Conservation (phyloP, 2,113 vertebrate species). For the Phyllostomus discolor region DNA sequence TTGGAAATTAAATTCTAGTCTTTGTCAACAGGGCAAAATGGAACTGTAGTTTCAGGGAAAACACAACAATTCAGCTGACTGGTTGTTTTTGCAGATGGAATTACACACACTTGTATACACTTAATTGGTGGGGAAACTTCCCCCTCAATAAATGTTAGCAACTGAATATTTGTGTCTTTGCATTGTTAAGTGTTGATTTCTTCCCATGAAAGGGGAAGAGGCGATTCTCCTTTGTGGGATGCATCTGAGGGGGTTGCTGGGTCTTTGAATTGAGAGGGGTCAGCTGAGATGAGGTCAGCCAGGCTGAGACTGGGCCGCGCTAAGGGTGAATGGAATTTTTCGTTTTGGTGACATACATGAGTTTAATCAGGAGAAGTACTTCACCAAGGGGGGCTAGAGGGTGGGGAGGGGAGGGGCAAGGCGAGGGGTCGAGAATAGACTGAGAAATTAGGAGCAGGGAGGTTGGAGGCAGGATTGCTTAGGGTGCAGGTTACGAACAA, state of each 20-base stretch:
- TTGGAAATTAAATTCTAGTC: constrained; percentile 6
- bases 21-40: constrained; percentile 31
- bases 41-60: not conserved
- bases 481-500: not conserved
- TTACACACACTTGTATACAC: not conserved
- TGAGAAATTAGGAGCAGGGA: not conserved
- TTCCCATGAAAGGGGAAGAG: not conserved
- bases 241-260: not conserved
- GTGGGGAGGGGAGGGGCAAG: not conserved
- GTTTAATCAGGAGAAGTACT: not conserved
- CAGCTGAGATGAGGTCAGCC: not conserved
- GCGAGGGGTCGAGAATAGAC: not conserved
- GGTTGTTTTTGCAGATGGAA: not conserved
- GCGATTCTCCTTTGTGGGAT: not conserved
- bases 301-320: not conserved
- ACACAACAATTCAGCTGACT: not conserved
- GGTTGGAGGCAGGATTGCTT: not conserved
- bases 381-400: not conserved
- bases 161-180: not conserved
- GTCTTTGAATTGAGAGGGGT: not conserved
- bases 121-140: not conserved
- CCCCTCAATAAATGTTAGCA: not conserved
- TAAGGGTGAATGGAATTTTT: not conserved
- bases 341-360: not conserved
- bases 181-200: not conserved